These are phyloP conservation scores for Ophion obscuratus DNA, from an alignment of 2,888 invertebrate genomes.

Conservation along the genomic window DNA sequence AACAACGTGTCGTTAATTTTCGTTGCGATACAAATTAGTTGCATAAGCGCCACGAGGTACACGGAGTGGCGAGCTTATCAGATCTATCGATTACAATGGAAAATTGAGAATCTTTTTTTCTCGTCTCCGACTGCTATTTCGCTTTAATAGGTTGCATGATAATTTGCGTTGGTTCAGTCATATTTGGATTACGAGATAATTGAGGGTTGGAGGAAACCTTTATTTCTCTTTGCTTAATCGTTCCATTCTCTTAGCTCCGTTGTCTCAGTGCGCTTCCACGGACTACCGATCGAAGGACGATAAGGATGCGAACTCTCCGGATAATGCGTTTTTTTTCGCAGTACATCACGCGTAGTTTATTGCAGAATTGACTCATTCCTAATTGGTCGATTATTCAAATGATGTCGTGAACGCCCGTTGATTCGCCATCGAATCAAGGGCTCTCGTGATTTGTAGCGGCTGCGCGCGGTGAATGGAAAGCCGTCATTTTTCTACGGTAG, in stretches of 20 bases:
- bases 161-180: constrained; percentile 6
- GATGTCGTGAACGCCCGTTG: not conserved
- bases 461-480: not conserved
- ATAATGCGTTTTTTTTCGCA: constrained; percentile 19
- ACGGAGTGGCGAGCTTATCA: constrained; percentile 50
- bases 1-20: constrained; percentile 23
- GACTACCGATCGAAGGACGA: constrained; percentile 14
- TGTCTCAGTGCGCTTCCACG: not conserved
- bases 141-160: constrained; percentile 31
- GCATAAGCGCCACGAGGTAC: constrained; percentile 47
- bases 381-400: constrained; percentile 31
- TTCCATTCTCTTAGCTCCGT: constrained; percentile 17
- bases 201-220: not conserved
- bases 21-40: constrained; percentile 37
- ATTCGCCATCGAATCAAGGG: not conserved
- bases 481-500: not conserved
- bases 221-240: not conserved
- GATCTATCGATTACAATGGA: constrained; percentile 61
- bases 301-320: not conserved
- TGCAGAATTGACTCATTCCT: constrained; percentile 10
- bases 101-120: constrained; percentile 22
- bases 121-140: not conserved
- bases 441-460: not conserved
- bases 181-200: constrained; percentile 42
- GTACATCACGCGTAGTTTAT: not conserved